Percentiles rank a stretch among this genome's conserved stretches.
phyloP scores from a whole-genome alignment of 1,140 invertebrate genomes.

The Sitophilus oryzae region DNA sequence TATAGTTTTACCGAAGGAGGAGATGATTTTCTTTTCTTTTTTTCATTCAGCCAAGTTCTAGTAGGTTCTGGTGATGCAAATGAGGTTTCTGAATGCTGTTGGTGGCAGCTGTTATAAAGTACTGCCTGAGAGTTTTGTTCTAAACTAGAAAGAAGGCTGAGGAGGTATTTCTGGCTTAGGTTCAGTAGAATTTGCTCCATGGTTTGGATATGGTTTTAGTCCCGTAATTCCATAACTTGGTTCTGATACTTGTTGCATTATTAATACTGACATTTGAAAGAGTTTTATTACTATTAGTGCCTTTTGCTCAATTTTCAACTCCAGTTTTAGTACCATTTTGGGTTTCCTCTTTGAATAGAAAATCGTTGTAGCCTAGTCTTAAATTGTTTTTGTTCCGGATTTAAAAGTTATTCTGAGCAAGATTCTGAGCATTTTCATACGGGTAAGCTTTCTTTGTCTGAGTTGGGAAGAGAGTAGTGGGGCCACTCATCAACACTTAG shows the following conservation, averaged over 20 bases:
- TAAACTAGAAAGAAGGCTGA: not conserved
- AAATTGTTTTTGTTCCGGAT: not conserved
- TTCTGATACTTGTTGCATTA: not conserved
- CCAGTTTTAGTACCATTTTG: not conserved
- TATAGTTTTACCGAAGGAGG: not conserved
- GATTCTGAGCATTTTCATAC: constrained; percentile 21
- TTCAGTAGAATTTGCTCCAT: not conserved
- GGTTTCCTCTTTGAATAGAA: not conserved
- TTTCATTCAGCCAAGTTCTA: constrained; percentile 9
- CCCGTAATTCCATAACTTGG: not conserved
- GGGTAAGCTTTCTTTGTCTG: constrained; percentile 20
- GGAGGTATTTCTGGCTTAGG: not conserved
- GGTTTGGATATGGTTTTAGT: not conserved
- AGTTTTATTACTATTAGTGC: not conserved
- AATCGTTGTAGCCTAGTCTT: not conserved
- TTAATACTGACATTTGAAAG: not conserved
- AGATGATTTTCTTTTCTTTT: not conserved
- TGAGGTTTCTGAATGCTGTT: not conserved
- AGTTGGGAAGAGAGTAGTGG: constrained; percentile 40
- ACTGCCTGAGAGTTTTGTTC: not conserved
- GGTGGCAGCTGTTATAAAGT: not conserved
- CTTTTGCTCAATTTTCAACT: not conserved
- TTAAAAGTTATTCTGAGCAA: constrained; percentile 19
- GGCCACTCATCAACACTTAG: constrained; percentile 78
- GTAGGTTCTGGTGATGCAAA: constrained; percentile 9